phyloP scores from a whole-genome alignment of 2,888 invertebrate species.

The Mechanitis mazaeus region DNA sequence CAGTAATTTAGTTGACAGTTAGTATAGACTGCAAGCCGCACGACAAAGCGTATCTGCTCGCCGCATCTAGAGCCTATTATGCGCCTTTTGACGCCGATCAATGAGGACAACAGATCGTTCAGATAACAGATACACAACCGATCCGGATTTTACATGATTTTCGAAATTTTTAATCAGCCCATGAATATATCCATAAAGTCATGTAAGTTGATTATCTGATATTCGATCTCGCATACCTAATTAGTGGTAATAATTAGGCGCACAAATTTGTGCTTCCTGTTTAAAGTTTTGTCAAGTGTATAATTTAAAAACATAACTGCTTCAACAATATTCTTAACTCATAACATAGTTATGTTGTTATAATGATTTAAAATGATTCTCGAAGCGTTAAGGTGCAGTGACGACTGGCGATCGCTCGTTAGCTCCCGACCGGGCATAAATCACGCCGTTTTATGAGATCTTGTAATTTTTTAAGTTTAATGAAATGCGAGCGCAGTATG shows the following conservation, averaged over 20 bases:
- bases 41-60: slow-evolving; percentile 62
- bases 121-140: slow-evolving; percentile 43
- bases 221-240: not conserved
- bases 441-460: slow-evolving; percentile 72
- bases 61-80: slow-evolving; percentile 70
- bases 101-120: slow-evolving; percentile 54
- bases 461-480: slow-evolving; percentile 72
- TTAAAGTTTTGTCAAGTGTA: not conserved
- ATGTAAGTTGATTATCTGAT: not conserved
- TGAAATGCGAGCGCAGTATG: slow-evolving; percentile 76
- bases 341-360: slow-evolving; percentile 12
- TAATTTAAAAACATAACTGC: not conserved
- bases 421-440: slow-evolving; percentile 73
- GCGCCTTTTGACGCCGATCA: slow-evolving; percentile 61
- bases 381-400: slow-evolving; percentile 30
- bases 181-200: not conserved
- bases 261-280: not conserved
- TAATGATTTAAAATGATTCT: slow-evolving; percentile 28
- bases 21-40: slow-evolving; percentile 42
- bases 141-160: slow-evolving; percentile 27
- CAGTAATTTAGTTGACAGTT: slow-evolving; percentile 72
- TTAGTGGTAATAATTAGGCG: not conserved
- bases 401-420: slow-evolving; percentile 65
- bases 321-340: slow-evolving; percentile 9
- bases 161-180: slow-evolving; percentile 11